phyloP scores from a whole-genome alignment of 1,140 invertebrate genomes.

The Medauroidea extradentata region DNA sequence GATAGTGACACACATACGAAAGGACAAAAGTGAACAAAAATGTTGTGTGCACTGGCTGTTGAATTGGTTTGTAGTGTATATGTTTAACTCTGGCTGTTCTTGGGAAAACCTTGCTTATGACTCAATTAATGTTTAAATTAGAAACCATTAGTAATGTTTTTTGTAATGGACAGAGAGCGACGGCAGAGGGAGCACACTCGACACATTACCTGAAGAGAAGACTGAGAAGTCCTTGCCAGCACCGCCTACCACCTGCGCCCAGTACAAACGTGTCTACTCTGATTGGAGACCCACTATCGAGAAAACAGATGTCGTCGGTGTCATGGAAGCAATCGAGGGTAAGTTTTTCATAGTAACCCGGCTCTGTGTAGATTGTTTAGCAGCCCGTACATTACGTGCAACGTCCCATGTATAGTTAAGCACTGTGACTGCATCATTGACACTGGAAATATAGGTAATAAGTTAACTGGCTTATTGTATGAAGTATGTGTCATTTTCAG shows the following conservation, averaged over 20 bases:
- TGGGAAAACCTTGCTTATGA: too few species aligned
- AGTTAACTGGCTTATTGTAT: neutral
- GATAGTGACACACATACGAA: too few species aligned
- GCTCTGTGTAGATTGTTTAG: too few species aligned
- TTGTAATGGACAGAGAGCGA: constrained; percentile 58
- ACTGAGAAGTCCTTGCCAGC: constrained; percentile 27
- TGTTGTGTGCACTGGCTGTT: too few species aligned
- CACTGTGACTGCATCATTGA: too few species aligned
- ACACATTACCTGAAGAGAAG: constrained; percentile 64
- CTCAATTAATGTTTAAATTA: too few species aligned
- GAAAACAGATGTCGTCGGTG: constrained; percentile 74
- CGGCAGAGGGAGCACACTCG: constrained; percentile 55
- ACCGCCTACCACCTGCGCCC: constrained; percentile 29
- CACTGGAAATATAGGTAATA: too few species aligned
- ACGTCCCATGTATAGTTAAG: neutral
- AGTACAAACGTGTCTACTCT: constrained; percentile 61
- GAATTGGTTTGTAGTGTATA: too few species aligned
- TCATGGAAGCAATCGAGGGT: constrained; percentile 85
- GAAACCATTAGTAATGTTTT: too few species aligned
- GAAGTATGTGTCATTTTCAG: constrained; percentile 42
- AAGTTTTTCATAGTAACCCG: constrained; percentile 10
- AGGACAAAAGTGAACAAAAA: too few species aligned
- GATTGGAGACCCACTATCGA: constrained; percentile 79
- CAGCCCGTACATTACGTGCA: too few species aligned
- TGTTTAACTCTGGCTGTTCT: too few species aligned